A percentile compares a stretch with the other conserved stretches of the same genome.
Evolutionary conservation across 2,888 invertebrate species (phyloP).

Genomic region (Boloria selene): DNA sequence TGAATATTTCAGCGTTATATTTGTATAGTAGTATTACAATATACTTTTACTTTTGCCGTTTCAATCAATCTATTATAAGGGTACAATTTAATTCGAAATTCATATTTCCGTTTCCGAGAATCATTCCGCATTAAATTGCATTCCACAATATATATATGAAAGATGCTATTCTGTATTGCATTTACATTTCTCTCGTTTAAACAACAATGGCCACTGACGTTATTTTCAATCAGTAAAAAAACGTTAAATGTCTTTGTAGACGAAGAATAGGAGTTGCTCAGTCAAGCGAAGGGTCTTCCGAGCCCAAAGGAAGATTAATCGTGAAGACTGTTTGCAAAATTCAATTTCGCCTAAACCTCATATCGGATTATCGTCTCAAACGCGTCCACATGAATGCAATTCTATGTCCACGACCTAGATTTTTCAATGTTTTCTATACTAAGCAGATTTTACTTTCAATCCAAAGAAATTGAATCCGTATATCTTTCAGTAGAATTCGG

Average conservation of each 20-base stretch:
- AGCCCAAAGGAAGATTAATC: slow-evolving; percentile 37
- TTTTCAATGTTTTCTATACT: slow-evolving; percentile 29
- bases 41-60: no score
- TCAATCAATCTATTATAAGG: no score
- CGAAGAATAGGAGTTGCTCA: slow-evolving; percentile 18
- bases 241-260: slow-evolving; percentile 16
- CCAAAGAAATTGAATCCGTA: slow-evolving; percentile 1
- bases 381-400: slow-evolving; percentile 30
- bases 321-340: slow-evolving; percentile 59
- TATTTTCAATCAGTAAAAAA: slow-evolving; percentile 6
- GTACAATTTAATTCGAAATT: no score
- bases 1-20: no score
- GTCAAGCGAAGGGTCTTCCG: slow-evolving; percentile 25
- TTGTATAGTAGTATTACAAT: no score
- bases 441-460: slow-evolving; percentile 1
- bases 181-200: no score
- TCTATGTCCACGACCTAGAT: slow-evolving; percentile 29
- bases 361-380: slow-evolving; percentile 68
- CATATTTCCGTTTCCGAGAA: no score
- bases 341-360: slow-evolving; percentile 65
- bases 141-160: no score
- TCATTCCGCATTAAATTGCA: no score
- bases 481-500: not conserved
- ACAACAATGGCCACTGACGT: not conserved
- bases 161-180: no score